Base-by-base conservation (phyloP, 2,797 vertebrate genomes). In the Paedocypris micromegethes region DNA sequence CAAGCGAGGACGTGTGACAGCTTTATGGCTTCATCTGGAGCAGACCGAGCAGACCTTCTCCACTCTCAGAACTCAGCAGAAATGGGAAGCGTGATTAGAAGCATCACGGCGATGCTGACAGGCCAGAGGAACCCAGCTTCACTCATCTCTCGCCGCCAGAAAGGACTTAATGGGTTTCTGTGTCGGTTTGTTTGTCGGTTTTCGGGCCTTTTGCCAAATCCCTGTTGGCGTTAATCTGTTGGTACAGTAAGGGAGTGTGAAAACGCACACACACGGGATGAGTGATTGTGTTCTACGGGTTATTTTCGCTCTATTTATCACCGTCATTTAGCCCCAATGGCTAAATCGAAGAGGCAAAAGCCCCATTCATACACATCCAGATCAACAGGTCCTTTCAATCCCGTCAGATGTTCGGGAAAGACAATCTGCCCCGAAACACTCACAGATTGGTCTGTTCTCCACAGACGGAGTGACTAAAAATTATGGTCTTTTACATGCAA, bases 281-380 rank as follows among this genome's bases (percentile, higher is more conserved):
- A 53, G 54, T 1, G 37, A 51, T 64, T 39, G 39, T 4, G 49
- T 52, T 44, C 69, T 50, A 42, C 5, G 46, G 48, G 45, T 74
- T 67, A 60, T 7, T 52, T 49, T 57, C 9, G 23, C 54, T 69
- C 74, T 44, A 76, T 77, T 78, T 60, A 75, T 73, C 61, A 51
- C 59, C 40, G 51, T 73, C 75, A 44, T 8, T 74, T 60, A 66
- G 54, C 49, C 59, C 56, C 45, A 53, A 73, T 66, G 80, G 68
- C 68, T 58, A 61, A 40, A 43, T 2, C 44, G 9, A 23, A 52
- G 54, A 51, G 54, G 58, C 7, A 5, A 58, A 50, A 38, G 45
- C 4, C 39, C 1, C 2, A 4, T 43, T 50, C 43, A 64, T 37
- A 44, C 64, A 57, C 5, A 6, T 9, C 9, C 54, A 39, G 49